Percentiles rank a stretch among this genome's conserved stretches.
Evolutionary conservation across 2,113 vertebrate species (phyloP).

Genomic region (Mesitornis unicolor): DNA sequence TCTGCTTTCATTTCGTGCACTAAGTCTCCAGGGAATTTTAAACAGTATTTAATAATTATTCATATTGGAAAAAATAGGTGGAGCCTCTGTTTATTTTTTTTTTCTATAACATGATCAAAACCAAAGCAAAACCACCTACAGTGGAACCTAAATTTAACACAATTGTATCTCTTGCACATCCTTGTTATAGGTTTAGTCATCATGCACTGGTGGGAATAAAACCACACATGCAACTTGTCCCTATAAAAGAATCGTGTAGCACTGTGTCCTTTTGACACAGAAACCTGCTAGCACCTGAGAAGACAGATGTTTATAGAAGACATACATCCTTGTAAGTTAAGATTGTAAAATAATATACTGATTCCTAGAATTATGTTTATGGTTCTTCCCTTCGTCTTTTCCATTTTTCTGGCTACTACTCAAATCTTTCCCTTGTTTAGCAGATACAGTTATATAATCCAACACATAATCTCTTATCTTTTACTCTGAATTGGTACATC

Average conservation of each 20-base stretch:
- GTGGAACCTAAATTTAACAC: not conserved
- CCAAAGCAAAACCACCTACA: not conserved
- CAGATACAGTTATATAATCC: not conserved
- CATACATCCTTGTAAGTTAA: not conserved
- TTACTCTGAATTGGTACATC: not conserved
- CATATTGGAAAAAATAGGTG: not conserved
- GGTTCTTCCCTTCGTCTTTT: not conserved
- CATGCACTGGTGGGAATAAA: not conserved
- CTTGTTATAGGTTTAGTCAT: not conserved
- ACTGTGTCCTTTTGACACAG: not conserved
- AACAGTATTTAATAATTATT: not conserved
- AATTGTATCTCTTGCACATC: not conserved
- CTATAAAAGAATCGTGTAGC: not conserved
- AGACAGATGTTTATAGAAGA: not conserved
- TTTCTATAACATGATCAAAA: not conserved
- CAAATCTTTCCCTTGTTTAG: not conserved
- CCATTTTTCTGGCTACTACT: not conserved
- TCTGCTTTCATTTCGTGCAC: not conserved
- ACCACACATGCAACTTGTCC: not conserved
- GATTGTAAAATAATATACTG: not conserved
- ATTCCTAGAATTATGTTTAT: not conserved
- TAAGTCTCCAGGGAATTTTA: not conserved
- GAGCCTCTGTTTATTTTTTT: not conserved
- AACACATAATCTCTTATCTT: not conserved
- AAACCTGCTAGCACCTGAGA: not conserved